Evolutionary conservation across 2,888 invertebrate species (phyloP), one percentile per base, ranked within the genome.

Genomic region (Chaitophorus viminalis): DNA sequence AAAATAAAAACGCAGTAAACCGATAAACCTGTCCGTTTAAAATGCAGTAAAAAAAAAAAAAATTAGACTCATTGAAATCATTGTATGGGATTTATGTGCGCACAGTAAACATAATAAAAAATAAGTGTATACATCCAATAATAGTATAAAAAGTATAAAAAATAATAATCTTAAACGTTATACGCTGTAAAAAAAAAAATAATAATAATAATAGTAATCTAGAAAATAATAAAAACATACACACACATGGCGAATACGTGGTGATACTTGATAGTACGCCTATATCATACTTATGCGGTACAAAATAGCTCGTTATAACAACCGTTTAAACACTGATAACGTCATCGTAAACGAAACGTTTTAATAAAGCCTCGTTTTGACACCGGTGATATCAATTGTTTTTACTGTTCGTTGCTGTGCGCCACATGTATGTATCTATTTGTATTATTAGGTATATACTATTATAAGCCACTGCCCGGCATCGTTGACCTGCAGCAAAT

Each of bases 21-120:
- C 84, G 68, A 86, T 86, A 78, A 86, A 86, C 86, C 78, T 78
- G 86, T 79, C 86, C 86, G 86, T 86, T 86, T 86, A 86, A 86
- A 86, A 86, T 72, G 29, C 86, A 72, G 72, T 86, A 86, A 86
- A 86, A 84, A 85, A 77, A 76, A 36, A 85, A 68, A 76, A 77
- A 70, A 78, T 79, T 78, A 86, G 77, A 54, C 46, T 33, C 78
- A 86, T 86, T 78, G 78, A 86, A 78, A 86, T 72, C 46, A 46
- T 86, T 72, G 68, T 78, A 31, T 21, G 70, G 52, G 70, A 70
- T 86, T 86, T 86, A 78, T 78, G 86, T 6, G 83, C 39, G 54
- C 11, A n/a, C n/a, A 78, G 85, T 86, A 70, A 78, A 60, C 75
- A 60, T 75, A 74, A 83, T 74, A 82, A 82, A 46, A 76, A 74